Percentiles rank a stretch among this genome's conserved stretches.
Conservation (phyloP, 2,113 vertebrate genomes). For the Xenopus tropicalis region UCB_Xtro_10.0 CM004447.2:158763001-158763500, state of each 20-base stretch:
- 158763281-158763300: not conserved
- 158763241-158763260: not conserved
- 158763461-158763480: not conserved
- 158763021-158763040: not conserved
- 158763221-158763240: not conserved
- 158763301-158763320: not conserved
- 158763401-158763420: not conserved
- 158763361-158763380: not conserved
- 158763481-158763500: not conserved
- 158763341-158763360: not conserved
- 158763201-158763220: not conserved
- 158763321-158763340: not conserved
- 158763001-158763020: not conserved
- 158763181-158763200: not conserved
- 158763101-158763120: not conserved
- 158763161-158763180: not conserved
- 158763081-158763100: too few species aligned
- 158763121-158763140: constrained; percentile 5
- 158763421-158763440: too few species aligned
- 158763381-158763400: not conserved
- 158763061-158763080: too few species aligned
- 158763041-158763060: not conserved
- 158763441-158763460: not conserved
- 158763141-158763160: not conserved
- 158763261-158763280: not conserved